A percentile compares a stretch with the other conserved stretches of the same genome.
Evolutionary conservation across 2,888 invertebrate species (phyloP).

Genomic region (Lymantria dispar): DNA sequence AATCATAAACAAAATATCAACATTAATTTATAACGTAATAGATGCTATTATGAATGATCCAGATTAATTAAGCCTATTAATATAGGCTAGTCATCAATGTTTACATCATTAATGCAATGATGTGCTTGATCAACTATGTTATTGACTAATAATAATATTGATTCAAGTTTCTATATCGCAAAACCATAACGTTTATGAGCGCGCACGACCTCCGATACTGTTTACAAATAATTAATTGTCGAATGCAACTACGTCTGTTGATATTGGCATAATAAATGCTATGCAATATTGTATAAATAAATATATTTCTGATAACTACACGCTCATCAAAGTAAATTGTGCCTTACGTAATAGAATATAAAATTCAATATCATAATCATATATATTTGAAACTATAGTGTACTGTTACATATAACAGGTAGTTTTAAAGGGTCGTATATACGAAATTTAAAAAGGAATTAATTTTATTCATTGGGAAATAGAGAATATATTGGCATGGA

Average conservation of each 20-base stretch:
- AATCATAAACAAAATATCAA: too few species aligned
- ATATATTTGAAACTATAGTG: constrained; percentile 18
- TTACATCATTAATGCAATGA: constrained; percentile 23
- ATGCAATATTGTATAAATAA: constrained; percentile 61
- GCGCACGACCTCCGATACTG: constrained; percentile 61
- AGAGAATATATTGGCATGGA: constrained; percentile 78
- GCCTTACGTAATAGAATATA: constrained; percentile 28
- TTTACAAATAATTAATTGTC: constrained; percentile 81
- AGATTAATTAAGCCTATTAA: constrained; percentile 27
- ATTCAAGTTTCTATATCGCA: constrained; percentile 34
- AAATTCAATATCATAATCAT: constrained; percentile 17
- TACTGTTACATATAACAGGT: constrained; percentile 24
- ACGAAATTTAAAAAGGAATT: constrained; percentile 69
- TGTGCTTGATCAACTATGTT: constrained; percentile 21
- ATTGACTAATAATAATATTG: constrained; percentile 46
- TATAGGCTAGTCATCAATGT: constrained; percentile 17
- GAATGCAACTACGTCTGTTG: constrained; percentile 73
- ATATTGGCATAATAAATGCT: constrained; percentile 75
- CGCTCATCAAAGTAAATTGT: constrained; percentile 22
- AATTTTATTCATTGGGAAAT: constrained; percentile 76
- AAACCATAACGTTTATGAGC: constrained; percentile 57
- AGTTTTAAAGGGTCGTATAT: constrained; percentile 60
- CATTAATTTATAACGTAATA: too few species aligned
- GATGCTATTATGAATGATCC: constrained; percentile 12
- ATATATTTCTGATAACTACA: constrained; percentile 36